phyloP scores from a whole-genome alignment of 2,797 vertebrate genomes.

The Ataeniobius toweri region DNA sequence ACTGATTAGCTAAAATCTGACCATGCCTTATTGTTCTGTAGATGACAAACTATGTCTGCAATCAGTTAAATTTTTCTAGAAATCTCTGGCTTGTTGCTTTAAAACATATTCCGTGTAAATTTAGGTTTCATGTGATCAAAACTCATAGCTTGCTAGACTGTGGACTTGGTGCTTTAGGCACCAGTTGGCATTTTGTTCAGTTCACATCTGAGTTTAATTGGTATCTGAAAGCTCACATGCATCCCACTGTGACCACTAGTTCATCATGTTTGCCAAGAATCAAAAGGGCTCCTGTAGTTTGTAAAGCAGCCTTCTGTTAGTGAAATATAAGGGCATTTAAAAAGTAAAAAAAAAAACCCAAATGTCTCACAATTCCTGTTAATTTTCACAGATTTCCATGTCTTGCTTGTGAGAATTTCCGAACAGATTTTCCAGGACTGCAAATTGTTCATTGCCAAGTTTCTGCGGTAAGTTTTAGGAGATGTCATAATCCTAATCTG shows the following conservation, averaged over 20 bases:
- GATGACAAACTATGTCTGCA: not conserved
- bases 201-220: constrained; percentile 48
- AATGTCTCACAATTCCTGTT: constrained; percentile 40
- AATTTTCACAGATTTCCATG: constrained; percentile 76
- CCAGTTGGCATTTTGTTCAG: constrained; percentile 24
- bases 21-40: not conserved
- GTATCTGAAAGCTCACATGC: constrained; percentile 47
- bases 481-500: not conserved
- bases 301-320: constrained; percentile 43
- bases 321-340: constrained; percentile 26
- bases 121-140: constrained; percentile 2
- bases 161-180: constrained; percentile 17
- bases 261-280: constrained; percentile 64
- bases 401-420: constrained; percentile 65
- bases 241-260: constrained; percentile 54
- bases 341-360: constrained; percentile 6
- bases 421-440: constrained; percentile 58
- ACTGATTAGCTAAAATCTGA: not conserved
- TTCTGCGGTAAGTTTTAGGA: constrained; percentile 65
- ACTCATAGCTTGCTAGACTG: constrained; percentile 6
- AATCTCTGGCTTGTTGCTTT: not conserved
- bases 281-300: constrained; percentile 60
- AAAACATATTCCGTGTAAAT: not conserved
- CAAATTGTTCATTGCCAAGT: constrained; percentile 38
- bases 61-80: not conserved